These are phyloP conservation scores for Callorhinus ursinus DNA, from an alignment of 2,113 vertebrate genomes.

Conservation along the genomic window DNA sequence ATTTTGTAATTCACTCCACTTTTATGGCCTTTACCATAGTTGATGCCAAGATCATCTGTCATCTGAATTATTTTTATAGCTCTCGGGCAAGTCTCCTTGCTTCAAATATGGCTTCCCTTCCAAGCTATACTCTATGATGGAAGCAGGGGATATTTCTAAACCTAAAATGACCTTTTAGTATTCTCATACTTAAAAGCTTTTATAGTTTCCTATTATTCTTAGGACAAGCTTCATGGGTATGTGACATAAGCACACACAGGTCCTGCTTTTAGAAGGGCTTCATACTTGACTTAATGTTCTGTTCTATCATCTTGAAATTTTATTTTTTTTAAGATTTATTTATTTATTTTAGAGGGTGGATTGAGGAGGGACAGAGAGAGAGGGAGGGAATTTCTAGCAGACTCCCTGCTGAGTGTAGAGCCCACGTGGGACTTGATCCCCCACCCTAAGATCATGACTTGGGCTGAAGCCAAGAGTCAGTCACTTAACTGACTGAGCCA, in stretches of 20 bases:
- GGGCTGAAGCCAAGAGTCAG: neutral
- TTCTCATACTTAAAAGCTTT: neutral
- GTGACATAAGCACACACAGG: neutral
- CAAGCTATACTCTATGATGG: neutral
- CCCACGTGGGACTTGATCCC: neutral
- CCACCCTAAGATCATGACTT: neutral
- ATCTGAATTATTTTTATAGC: slow-evolving; percentile 9
- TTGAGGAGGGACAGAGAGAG: neutral
- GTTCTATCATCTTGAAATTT: neutral
- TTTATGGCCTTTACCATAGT: neutral
- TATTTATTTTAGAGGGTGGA: neutral
- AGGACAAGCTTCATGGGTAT: neutral
- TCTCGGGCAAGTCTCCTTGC: neutral
- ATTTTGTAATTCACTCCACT: neutral
- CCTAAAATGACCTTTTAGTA: neutral
- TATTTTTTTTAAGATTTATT: too few relatives aligned
- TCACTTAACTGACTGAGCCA: neutral
- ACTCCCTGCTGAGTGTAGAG: neutral
- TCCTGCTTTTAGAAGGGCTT: neutral
- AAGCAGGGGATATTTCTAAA: neutral
- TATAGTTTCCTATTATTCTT: neutral
- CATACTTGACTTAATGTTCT: neutral
- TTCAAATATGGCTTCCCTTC: neutral
- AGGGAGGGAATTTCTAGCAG: neutral
- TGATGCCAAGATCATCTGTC: neutral